Conservation (phyloP, 2,113 vertebrate genomes). For the Shinisaurus crocodilurus region DNA sequence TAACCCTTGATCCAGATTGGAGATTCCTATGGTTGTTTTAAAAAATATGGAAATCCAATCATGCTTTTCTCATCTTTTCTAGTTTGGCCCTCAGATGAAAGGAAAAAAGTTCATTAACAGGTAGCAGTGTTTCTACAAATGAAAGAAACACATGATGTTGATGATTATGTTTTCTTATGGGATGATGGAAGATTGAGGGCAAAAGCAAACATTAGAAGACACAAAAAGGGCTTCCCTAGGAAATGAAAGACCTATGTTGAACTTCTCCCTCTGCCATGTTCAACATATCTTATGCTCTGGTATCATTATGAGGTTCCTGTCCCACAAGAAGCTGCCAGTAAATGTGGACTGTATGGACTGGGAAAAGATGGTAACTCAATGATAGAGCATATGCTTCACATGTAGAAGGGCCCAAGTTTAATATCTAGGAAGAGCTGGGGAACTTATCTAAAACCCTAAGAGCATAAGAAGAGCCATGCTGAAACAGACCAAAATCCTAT, state of each 20-base stretch:
- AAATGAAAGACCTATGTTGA: background rate
- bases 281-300: background rate
- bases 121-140: background rate
- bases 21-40: background rate
- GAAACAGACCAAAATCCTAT: too few relatives aligned
- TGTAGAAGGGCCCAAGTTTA: too few relatives aligned
- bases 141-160: background rate
- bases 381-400: too few relatives aligned
- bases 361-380: background rate
- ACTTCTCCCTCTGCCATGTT: background rate
- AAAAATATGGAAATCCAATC: background rate
- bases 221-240: background rate
- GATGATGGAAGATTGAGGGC: background rate
- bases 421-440: too few relatives aligned
- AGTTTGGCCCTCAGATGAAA: background rate
- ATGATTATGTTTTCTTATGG: background rate
- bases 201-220: background rate
- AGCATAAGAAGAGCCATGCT: too few relatives aligned
- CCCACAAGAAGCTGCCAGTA: background rate
- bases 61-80: background rate
- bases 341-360: background rate
- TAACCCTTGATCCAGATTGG: background rate
- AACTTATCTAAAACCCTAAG: too few relatives aligned
- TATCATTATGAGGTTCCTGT: background rate
- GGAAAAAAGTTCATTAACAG: background rate